Percentiles rank a stretch among this genome's conserved stretches.
Conservation (phyloP, 2,888 invertebrate genomes). For the Amblyjoppa proteus region DNA sequence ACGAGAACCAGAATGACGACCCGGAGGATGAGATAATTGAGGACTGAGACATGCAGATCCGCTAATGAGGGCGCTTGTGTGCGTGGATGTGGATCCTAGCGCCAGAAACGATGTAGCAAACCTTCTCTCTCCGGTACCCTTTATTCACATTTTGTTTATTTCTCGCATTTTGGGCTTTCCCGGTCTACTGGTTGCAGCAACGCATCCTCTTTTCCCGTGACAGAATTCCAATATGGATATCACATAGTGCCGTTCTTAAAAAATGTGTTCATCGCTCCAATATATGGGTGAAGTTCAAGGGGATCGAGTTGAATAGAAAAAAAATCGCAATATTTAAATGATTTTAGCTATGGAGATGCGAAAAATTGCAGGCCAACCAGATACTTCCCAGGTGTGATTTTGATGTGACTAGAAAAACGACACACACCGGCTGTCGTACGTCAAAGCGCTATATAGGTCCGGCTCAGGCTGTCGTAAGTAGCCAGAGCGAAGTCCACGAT, state of each 20-base stretch:
- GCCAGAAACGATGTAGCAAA: constrained; percentile 42
- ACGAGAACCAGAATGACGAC: constrained; percentile 65
- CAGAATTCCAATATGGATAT: neutral
- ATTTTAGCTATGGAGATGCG: too few species aligned
- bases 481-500: too few species aligned
- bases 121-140: constrained; percentile 44
- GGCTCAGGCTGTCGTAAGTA: too few species aligned
- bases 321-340: too few species aligned
- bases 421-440: too few species aligned
- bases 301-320: too few species aligned
- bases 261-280: neutral
- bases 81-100: constrained; percentile 67
- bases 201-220: too few species aligned
- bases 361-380: neutral
- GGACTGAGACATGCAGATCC: constrained; percentile 83
- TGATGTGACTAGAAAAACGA: too few species aligned
- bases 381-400: neutral
- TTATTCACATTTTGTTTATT: constrained; percentile 45
- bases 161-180: constrained; percentile 4
- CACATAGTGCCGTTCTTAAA: too few species aligned
- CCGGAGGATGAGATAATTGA: constrained; percentile 80
- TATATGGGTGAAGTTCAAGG: too few species aligned
- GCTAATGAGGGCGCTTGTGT: constrained; percentile 82
- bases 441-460: too few species aligned
- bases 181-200: neutral